Evolutionary conservation across 2,888 invertebrate species (phyloP).

Genomic region (Hirtodrosophila duncani): DNA sequence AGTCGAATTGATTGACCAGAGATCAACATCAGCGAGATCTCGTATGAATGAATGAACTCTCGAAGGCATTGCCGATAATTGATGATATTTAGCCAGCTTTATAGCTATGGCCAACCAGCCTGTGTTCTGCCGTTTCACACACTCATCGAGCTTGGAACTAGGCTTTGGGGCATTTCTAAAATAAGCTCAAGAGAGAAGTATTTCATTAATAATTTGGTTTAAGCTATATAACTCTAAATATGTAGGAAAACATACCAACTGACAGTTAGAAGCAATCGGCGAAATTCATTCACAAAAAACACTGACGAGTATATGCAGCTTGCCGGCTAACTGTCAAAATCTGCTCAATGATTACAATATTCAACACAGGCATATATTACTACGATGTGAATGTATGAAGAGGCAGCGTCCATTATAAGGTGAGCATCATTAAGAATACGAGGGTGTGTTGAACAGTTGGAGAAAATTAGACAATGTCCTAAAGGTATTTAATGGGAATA

Average conservation of each 20-base stretch:
- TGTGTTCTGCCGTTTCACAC: slow-evolving; percentile 46
- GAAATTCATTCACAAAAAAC: slow-evolving; percentile 50
- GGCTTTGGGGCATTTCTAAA: slow-evolving; percentile 37
- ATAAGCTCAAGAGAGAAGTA: background rate
- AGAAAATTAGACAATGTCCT: too few relatives aligned
- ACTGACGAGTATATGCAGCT: slow-evolving; percentile 34
- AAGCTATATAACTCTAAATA: slow-evolving; percentile 23
- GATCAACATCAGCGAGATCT: slow-evolving; percentile 40
- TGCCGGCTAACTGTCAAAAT: slow-evolving; percentile 37
- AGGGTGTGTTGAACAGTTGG: too few relatives aligned
- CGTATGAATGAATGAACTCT: slow-evolving; percentile 62
- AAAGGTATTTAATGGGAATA: too few relatives aligned
- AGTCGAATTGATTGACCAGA: slow-evolving; percentile 68
- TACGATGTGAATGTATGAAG: background rate
- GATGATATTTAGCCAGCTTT: slow-evolving; percentile 53
- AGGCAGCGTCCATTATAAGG: slow-evolving; percentile 26
- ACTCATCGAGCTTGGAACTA: slow-evolving; percentile 41
- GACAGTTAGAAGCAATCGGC: slow-evolving; percentile 50
- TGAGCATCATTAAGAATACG: slow-evolving; percentile 50
- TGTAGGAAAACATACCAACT: slow-evolving; percentile 27
- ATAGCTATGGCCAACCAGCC: slow-evolving; percentile 8
- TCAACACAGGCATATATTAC: too few relatives aligned
- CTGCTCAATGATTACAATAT: slow-evolving; percentile 35
- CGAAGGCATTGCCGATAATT: slow-evolving; percentile 54
- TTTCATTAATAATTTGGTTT: slow-evolving; percentile 58